These are phyloP conservation scores for Dryobota labecula DNA, from an alignment of 2,888 invertebrate species.

Conservation along the genomic window DNA sequence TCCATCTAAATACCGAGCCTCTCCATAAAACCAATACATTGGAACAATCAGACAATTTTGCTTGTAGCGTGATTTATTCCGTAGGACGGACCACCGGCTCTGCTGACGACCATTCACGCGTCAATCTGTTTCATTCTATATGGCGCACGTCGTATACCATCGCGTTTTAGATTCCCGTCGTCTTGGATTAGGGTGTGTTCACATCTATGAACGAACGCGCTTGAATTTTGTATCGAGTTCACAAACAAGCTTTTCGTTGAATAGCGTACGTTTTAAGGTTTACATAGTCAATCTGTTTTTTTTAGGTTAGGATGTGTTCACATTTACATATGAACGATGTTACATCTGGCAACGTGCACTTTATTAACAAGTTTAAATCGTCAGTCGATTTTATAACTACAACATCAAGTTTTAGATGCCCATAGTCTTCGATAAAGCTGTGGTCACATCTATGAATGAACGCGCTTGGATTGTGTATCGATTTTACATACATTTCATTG, in stretches of 20 bases:
- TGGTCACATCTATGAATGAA: too few relatives aligned
- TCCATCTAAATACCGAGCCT: slow-evolving; percentile 52
- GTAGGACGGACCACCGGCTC: slow-evolving; percentile 61
- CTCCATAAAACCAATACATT: slow-evolving; percentile 58
- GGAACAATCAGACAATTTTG: slow-evolving; percentile 63
- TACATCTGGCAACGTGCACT: neutral
- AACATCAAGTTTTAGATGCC: too few relatives aligned
- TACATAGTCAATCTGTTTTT: neutral
- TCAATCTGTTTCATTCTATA: slow-evolving; percentile 67
- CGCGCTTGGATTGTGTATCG: too few relatives aligned
- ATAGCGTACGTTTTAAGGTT: neutral
- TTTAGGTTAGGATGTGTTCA: neutral
- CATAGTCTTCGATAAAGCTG: too few relatives aligned
- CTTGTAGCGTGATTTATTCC: slow-evolving; percentile 61
- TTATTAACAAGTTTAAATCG: too few relatives aligned
- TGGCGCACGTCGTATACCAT: slow-evolving; percentile 61
- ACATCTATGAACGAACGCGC: neutral
- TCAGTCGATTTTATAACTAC: neutral
- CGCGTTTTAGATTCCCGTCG: slow-evolving; percentile 51
- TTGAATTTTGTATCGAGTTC: slow-evolving; percentile 4
- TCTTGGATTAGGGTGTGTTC: slow-evolving; percentile 3
- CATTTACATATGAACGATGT: neutral
- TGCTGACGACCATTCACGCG: slow-evolving; percentile 66
- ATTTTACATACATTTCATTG: too few relatives aligned
- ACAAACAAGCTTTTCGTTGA: neutral